Evolutionary conservation across 2,113 vertebrate species (phyloP).

Genomic region (Trachemys scripta): DNA sequence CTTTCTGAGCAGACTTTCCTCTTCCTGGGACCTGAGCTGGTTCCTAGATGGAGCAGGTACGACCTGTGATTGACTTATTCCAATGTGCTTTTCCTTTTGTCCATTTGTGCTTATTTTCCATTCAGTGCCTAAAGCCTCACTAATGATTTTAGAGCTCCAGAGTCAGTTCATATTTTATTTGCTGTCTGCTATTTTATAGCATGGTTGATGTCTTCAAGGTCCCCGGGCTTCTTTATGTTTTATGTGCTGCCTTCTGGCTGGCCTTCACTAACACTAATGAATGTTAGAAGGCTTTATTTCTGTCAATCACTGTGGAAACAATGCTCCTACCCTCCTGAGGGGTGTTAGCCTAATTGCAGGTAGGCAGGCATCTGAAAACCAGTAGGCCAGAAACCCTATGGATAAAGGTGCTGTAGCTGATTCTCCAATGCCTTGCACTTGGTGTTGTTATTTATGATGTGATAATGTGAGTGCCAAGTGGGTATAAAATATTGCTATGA

Average conservation of each 20-base stretch:
- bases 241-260: fast-evolving
- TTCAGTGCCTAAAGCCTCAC: neutral
- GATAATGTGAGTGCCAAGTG: neutral
- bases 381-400: neutral
- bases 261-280: neutral
- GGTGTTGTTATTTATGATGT: neutral
- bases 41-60: fast-evolving
- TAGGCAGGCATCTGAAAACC: neutral
- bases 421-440: neutral
- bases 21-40: neutral
- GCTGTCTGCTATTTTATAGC: neutral
- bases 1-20: neutral
- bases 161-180: neutral
- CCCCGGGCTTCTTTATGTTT: neutral
- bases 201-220: neutral
- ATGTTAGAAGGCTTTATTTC: neutral
- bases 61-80: neutral
- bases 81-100: neutral
- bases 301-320: neutral
- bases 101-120: neutral
- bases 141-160: neutral
- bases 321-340: neutral
- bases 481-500: neutral
- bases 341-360: neutral
- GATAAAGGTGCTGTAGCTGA: neutral